A percentile compares a stretch with the other conserved stretches of the same genome.
These are phyloP conservation scores for Drosophila triauraria DNA, from an alignment of 1,140 invertebrate species.

Conservation along the genomic window DNA sequence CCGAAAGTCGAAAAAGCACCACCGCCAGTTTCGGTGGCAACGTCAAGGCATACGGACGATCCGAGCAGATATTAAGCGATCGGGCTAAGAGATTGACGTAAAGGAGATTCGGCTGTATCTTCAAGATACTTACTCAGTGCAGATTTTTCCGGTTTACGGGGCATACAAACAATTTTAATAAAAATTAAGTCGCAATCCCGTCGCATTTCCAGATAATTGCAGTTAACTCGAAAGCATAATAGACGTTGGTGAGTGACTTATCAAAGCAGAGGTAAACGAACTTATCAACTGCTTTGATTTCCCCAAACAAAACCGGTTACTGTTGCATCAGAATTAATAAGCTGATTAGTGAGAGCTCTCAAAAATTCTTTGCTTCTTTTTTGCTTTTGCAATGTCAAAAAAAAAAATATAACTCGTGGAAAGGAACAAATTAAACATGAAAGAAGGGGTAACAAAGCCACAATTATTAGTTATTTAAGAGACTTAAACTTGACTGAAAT, in stretches of 20 bases:
- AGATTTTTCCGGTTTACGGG: slow-evolving; percentile 62
- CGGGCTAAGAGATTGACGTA: slow-evolving; percentile 50
- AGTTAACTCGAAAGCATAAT: slow-evolving; percentile 37
- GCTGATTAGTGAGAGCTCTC: slow-evolving; percentile 13
- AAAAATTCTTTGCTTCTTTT: slow-evolving; percentile 14
- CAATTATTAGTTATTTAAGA: too few species aligned
- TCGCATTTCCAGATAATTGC: slow-evolving; percentile 43
- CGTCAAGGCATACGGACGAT: slow-evolving; percentile 73
- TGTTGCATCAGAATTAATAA: slow-evolving; percentile 20
- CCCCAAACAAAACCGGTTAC: slow-evolving; percentile 18
- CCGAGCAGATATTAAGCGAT: slow-evolving; percentile 32
- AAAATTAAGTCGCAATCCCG: slow-evolving; percentile 31
- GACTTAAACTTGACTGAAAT: not conserved
- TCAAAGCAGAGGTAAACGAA: slow-evolving; percentile 30
- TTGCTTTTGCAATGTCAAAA: not conserved
- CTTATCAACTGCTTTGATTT: slow-evolving; percentile 19
- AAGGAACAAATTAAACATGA: not conserved
- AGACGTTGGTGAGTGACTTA: slow-evolving; percentile 35
- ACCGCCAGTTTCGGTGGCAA: slow-evolving; percentile 68
- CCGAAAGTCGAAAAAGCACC: slow-evolving; percentile 35
- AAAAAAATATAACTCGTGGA: not conserved
- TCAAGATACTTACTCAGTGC: slow-evolving; percentile 48
- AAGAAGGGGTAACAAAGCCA: not conserved
- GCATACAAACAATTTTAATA: slow-evolving; percentile 23
- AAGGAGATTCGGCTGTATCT: slow-evolving; percentile 59